These are phyloP conservation scores for Alviniconcha strummeri DNA, from an alignment of 2,888 invertebrate genomes.

Conservation along the genomic window DNA sequence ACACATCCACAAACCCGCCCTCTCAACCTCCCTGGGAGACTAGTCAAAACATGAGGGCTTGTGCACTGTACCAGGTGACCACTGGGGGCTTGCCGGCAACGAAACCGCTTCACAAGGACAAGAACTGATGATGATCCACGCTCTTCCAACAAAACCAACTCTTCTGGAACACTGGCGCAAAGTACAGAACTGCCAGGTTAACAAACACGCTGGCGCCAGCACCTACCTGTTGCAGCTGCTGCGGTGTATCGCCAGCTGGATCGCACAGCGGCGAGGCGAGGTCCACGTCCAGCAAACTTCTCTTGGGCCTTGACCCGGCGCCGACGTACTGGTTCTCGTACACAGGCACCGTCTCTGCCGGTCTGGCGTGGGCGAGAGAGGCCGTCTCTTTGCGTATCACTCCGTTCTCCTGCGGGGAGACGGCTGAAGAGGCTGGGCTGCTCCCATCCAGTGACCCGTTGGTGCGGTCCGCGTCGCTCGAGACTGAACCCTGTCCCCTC, in stretches of 20 bases:
- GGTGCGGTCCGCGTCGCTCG: conserved; percentile 9
- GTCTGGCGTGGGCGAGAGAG: not conserved
- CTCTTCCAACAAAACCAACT: too few relatives aligned
- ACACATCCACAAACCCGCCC: too few relatives aligned
- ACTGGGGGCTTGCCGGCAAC: too few relatives aligned
- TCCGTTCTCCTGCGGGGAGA: conserved; percentile 25
- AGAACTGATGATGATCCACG: too few relatives aligned
- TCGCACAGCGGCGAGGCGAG: conserved; percentile 31
- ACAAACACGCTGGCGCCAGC: not conserved
- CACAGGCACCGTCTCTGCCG: conserved; percentile 27
- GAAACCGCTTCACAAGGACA: too few relatives aligned
- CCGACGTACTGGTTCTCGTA: conserved; percentile 35
- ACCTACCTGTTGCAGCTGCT: conserved; percentile 36
- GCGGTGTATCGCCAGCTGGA: conserved; percentile 14
- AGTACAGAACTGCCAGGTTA: too few relatives aligned
- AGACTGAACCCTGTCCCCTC: conserved; percentile 16
- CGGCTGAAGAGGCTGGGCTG: conserved; percentile 20
- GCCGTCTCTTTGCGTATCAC: conserved; percentile 7
- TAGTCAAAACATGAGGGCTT: too few relatives aligned
- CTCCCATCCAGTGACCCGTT: conserved; percentile 27
- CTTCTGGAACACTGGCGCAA: too few relatives aligned
- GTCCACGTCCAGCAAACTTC: conserved; percentile 30
- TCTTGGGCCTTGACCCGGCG: conserved; percentile 16
- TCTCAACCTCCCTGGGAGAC: too few relatives aligned
- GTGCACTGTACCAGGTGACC: too few relatives aligned